phyloP scores from a whole-genome alignment of 2,113 vertebrate genomes.

The Notarius quadriscutis region DNA sequence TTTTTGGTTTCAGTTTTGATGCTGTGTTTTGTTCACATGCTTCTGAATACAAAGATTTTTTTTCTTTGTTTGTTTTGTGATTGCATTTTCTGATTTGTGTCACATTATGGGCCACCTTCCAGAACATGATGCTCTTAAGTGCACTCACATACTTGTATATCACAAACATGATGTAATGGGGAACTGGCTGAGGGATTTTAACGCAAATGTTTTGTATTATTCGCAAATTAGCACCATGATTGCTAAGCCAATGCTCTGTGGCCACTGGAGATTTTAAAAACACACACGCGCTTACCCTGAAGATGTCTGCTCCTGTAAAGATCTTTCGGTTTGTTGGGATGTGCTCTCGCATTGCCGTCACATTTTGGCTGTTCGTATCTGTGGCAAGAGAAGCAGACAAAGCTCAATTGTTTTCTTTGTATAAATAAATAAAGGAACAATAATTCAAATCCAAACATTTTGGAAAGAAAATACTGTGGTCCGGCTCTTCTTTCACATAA shows the following conservation, averaged over 20 bases:
- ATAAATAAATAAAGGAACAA: not conserved
- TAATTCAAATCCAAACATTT: constrained; percentile 13
- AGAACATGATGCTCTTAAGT: not conserved
- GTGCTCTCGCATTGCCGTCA: constrained; percentile 86
- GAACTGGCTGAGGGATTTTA: not conserved
- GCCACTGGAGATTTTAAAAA: not conserved
- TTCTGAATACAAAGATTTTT: not conserved
- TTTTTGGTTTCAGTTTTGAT: not conserved
- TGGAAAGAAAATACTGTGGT: constrained; percentile 20
- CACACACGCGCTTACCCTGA: constrained; percentile 78
- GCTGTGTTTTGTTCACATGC: not conserved
- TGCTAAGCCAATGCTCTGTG: not conserved
- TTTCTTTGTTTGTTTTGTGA: not conserved
- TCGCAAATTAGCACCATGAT: not conserved
- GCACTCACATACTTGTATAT: not conserved
- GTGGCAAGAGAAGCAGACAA: constrained; percentile 31
- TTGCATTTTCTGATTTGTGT: not conserved
- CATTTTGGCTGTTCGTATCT: constrained; percentile 97
- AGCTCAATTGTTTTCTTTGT: constrained; percentile 21
- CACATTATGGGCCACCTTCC: not conserved
- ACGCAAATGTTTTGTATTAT: constrained; percentile 1
- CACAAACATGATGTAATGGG: not conserved
- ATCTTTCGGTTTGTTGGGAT: constrained; percentile 86
- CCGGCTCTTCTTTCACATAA: constrained; percentile 3
- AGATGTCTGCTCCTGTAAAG: constrained; percentile 86